Evolutionary conservation across 2,797 vertebrate genomes (phyloP).

Genomic region (Crocodylus rhombifer): DNA sequence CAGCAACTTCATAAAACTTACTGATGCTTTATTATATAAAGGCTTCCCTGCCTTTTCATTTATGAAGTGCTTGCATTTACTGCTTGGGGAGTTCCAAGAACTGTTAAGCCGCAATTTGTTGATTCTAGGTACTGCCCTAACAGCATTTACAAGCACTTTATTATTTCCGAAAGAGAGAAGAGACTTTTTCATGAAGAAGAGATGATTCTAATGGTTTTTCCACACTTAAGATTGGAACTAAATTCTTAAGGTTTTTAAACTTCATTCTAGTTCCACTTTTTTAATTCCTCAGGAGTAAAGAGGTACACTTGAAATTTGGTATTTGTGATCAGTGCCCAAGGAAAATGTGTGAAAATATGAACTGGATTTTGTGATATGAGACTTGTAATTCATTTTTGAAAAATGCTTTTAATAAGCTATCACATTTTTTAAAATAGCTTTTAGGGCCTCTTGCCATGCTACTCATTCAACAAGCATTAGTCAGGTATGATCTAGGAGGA

Average conservation of each 20-base stretch:
- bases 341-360: background rate
- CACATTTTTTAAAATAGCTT: no score
- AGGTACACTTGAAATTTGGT: background rate
- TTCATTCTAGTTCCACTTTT: background rate
- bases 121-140: background rate
- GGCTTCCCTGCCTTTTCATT: background rate
- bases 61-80: background rate
- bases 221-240: background rate
- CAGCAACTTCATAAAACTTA: background rate
- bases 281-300: background rate
- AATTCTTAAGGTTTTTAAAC: background rate
- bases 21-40: background rate
- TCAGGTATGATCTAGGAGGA: no score
- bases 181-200: background rate
- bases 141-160: background rate
- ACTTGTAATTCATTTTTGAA: background rate
- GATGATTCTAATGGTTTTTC: background rate
- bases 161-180: fast-evolving
- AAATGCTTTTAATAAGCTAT: no score
- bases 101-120: background rate
- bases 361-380: background rate
- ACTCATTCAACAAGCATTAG: no score
- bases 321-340: background rate
- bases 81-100: background rate
- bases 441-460: no score